Conservation (phyloP, 1,140 invertebrate genomes). For the Aphaenogaster rudis region DNA sequence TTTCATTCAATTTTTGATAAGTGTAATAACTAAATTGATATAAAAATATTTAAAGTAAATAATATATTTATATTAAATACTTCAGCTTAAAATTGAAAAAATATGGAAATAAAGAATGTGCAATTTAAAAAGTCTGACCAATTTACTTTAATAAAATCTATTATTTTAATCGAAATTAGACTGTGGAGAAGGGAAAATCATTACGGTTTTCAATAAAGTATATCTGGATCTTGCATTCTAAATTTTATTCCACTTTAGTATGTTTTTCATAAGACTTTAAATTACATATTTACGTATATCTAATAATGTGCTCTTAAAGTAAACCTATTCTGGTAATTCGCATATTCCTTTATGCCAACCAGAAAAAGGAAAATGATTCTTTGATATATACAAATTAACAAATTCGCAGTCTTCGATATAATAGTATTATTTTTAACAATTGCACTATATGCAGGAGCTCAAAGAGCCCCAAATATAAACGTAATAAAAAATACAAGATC, state of each 20-base stretch:
- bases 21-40: no score
- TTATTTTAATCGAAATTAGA: slow-evolving; percentile 1
- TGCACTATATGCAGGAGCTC: background rate
- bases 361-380: slow-evolving; percentile 3
- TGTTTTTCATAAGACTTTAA: slow-evolving; percentile 25
- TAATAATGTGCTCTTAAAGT: slow-evolving; percentile 17
- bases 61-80: no score
- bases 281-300: slow-evolving; percentile 12
- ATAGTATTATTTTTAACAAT: slow-evolving; percentile 8
- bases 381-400: slow-evolving; percentile 44
- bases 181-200: background rate
- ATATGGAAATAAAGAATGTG: background rate
- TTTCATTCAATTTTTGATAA: no score
- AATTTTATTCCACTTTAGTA: slow-evolving; percentile 46
- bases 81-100: background rate
- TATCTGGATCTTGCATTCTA: background rate
- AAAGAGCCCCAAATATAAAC: slow-evolving; percentile 30
- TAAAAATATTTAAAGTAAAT: no score
- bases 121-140: background rate
- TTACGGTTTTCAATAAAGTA: background rate
- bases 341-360: slow-evolving; percentile 15
- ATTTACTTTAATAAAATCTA: background rate
- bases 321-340: slow-evolving; percentile 24
- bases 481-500: slow-evolving; percentile 56
- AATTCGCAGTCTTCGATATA: slow-evolving; percentile 34